These are phyloP conservation scores for Penaeus indicus DNA, from an alignment of 1,140 invertebrate species.

Conservation along the genomic window DNA sequence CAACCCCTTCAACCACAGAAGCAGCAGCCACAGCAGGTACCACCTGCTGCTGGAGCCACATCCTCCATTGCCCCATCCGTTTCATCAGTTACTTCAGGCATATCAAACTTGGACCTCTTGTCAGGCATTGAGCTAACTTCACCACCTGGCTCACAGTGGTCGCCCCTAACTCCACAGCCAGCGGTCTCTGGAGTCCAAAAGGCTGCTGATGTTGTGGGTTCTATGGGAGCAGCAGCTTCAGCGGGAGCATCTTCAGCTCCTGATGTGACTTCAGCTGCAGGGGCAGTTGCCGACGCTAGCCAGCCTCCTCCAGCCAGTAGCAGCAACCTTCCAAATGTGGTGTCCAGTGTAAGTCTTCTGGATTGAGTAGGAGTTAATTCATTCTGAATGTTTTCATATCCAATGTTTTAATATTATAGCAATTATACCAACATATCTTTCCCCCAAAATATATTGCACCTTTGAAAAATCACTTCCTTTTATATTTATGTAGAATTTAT, in stretches of 20 bases:
- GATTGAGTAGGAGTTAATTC: slow-evolving; percentile 28
- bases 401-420: neutral
- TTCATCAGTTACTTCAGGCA: slow-evolving; percentile 46
- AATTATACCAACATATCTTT: too few relatives aligned
- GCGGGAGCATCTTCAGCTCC: slow-evolving; percentile 39
- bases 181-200: slow-evolving; percentile 19
- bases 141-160: slow-evolving; percentile 76
- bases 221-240: slow-evolving; percentile 1
- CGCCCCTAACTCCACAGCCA: slow-evolving; percentile 76
- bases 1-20: slow-evolving; percentile 48
- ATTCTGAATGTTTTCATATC: neutral
- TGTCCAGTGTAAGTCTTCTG: slow-evolving; percentile 63
- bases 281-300: slow-evolving; percentile 26
- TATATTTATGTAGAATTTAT: too few relatives aligned
- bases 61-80: slow-evolving; percentile 23
- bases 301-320: slow-evolving; percentile 26
- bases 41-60: slow-evolving; percentile 55
- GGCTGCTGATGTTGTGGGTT: slow-evolving; percentile 2
- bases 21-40: slow-evolving; percentile 26
- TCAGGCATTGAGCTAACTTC: slow-evolving; percentile 80
- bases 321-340: slow-evolving; percentile 54
- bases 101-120: slow-evolving; percentile 81
- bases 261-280: slow-evolving; percentile 46
- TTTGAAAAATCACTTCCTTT: too few relatives aligned
- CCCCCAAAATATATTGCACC: too few relatives aligned